A percentile compares a stretch with the other conserved stretches of the same genome.
Conservation (phyloP, 1,140 invertebrate species). For the Melitaea cinxia region DNA sequence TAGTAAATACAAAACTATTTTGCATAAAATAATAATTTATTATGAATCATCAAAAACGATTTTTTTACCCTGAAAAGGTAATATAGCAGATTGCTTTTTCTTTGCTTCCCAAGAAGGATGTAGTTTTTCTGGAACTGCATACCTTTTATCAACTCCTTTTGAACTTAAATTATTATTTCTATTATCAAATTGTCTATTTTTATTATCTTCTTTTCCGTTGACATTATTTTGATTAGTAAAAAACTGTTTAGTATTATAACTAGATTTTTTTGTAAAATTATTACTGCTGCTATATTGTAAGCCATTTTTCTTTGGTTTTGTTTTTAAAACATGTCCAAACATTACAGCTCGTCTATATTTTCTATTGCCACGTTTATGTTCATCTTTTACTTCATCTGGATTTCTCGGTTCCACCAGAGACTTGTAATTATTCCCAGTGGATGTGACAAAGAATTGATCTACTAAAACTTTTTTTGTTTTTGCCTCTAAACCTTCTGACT, state of each 20-base stretch:
- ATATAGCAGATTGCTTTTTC: slow-evolving; percentile 72
- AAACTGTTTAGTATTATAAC: slow-evolving; percentile 35
- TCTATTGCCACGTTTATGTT: slow-evolving; percentile 70
- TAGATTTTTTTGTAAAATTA: slow-evolving; percentile 38
- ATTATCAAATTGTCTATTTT: slow-evolving; percentile 35
- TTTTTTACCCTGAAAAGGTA: slow-evolving; percentile 78
- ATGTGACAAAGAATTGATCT: slow-evolving; percentile 84
- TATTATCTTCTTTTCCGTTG: slow-evolving; percentile 33
- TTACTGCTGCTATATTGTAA: slow-evolving; percentile 33
- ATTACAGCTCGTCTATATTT: slow-evolving; percentile 70
- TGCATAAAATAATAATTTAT: slow-evolving; percentile 18
- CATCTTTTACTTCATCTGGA: slow-evolving; percentile 72
- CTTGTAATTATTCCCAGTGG: slow-evolving; percentile 82
- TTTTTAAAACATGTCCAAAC: slow-evolving; percentile 72
- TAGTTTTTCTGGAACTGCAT: slow-evolving; percentile 68
- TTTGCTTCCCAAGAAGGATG: slow-evolving; percentile 85
- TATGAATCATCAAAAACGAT: slow-evolving; percentile 72
- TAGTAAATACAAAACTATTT: slow-evolving; percentile 1
- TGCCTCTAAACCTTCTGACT: slow-evolving; percentile 42
- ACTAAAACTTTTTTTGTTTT: slow-evolving; percentile 60
- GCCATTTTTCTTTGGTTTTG: slow-evolving; percentile 51
- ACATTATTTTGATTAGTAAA: slow-evolving; percentile 23
- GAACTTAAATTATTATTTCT: slow-evolving; percentile 29
- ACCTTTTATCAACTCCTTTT: slow-evolving; percentile 33
- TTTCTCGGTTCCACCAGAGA: slow-evolving; percentile 78